Conservation (phyloP, 1,140 invertebrate genomes). For the Triops cancriformis region DNA sequence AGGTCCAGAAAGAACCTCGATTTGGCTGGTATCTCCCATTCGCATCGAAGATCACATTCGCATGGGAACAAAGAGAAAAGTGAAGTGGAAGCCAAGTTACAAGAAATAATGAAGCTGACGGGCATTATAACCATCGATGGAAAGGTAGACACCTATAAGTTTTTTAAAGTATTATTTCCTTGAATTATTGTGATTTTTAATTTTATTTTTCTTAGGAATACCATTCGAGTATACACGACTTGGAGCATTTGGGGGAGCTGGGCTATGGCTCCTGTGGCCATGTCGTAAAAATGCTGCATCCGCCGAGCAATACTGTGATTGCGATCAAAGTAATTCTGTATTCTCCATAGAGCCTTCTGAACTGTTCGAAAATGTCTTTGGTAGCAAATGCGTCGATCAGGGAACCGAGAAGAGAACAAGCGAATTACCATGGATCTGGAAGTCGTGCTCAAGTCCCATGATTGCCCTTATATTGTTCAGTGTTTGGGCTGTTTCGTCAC, state of each 20-base stretch:
- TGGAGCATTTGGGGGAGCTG: constrained; percentile 69
- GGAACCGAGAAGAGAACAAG: constrained; percentile 87
- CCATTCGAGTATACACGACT: constrained; percentile 53
- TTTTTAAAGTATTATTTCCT: constrained; percentile 9
- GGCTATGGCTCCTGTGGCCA: constrained; percentile 92
- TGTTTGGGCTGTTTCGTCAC: constrained; percentile 95
- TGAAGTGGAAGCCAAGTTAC: constrained; percentile 60
- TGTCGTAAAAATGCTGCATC: constrained; percentile 92
- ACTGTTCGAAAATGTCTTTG: constrained; percentile 32
- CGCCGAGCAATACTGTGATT: constrained; percentile 77
- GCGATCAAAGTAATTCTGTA: constrained; percentile 76
- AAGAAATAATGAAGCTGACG: constrained; percentile 71
- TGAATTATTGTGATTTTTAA: too few relatives aligned
- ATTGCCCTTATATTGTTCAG: constrained; percentile 92
- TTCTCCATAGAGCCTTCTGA: constrained; percentile 16
- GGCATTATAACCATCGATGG: constrained; percentile 76
- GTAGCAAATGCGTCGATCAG: constrained; percentile 83
- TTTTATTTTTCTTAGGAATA: constrained; percentile 26
- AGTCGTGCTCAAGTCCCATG: constrained; percentile 62
- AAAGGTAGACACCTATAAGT: too few relatives aligned
- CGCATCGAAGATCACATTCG: constrained; percentile 31
- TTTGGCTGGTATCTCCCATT: constrained; percentile 19
- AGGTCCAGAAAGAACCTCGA: constrained; percentile 24
- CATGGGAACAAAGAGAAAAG: constrained; percentile 37
- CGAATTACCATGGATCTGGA: constrained; percentile 94